phyloP scores from a whole-genome alignment of 2,797 vertebrate genomes.

The Otolemur crassicaudatus region DNA sequence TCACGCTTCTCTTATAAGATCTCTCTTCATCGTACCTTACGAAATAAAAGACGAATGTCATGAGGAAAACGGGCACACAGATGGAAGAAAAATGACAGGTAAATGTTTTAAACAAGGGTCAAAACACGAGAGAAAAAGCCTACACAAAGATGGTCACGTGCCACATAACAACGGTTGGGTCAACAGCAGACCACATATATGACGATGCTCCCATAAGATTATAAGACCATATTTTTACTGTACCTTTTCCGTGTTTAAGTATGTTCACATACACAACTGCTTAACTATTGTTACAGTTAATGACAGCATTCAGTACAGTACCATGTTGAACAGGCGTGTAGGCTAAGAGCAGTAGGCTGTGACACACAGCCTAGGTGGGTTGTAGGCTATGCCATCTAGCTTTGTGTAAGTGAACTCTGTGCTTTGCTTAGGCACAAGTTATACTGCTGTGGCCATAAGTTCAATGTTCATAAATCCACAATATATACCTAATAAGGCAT shows the following conservation, averaged over 20 bases:
- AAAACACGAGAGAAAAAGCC: background rate
- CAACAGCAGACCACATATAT: background rate
- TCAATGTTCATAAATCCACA: background rate
- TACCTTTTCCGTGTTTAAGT: background rate
- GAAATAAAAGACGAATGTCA: conserved; percentile 85
- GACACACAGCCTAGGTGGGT: background rate
- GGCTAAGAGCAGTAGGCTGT: background rate
- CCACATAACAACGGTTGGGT: background rate
- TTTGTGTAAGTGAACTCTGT: background rate
- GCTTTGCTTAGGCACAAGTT: background rate
- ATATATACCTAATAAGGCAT: background rate
- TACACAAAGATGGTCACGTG: background rate
- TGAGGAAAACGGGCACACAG: conserved; percentile 72
- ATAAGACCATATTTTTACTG: background rate
- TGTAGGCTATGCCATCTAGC: background rate
- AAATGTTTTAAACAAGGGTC: background rate
- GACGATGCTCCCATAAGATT: background rate
- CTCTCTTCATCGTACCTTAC: conserved; percentile 95
- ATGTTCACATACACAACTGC: background rate
- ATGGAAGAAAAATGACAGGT: conserved; percentile 35
- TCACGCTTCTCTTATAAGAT: conserved; percentile 93
- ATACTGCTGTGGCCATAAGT: background rate
- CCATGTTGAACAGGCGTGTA: background rate
- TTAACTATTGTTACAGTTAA: background rate
- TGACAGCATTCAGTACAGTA: background rate